Percentiles rank a stretch among this genome's conserved stretches.
Evolutionary conservation across 2,888 invertebrate species (phyloP).

Genomic region (Thera obeliscata): DNA sequence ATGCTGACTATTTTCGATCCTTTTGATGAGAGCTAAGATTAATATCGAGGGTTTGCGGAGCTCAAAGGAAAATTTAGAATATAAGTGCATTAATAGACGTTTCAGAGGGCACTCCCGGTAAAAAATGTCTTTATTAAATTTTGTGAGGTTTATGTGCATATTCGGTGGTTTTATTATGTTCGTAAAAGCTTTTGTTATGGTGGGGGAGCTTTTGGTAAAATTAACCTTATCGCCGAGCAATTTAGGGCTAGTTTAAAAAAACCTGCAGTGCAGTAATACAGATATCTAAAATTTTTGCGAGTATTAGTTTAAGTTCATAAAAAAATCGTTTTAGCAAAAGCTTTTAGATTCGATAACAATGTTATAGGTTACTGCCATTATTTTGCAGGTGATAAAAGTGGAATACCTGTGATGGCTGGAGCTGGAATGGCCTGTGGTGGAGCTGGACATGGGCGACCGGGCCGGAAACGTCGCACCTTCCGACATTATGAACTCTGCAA

Average conservation of each 20-base stretch:
- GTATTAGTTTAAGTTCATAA: constrained; percentile 28
- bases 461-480: constrained; percentile 75
- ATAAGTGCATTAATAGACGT: constrained; percentile 82
- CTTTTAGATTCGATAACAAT: constrained; percentile 27
- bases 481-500: constrained; percentile 77
- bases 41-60: constrained; percentile 73
- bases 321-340: constrained; percentile 28
- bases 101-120: constrained; percentile 72
- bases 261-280: constrained; percentile 2
- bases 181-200: constrained; percentile 68
- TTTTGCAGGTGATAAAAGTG: neutral
- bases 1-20: constrained; percentile 75
- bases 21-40: constrained; percentile 81
- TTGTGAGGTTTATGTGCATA: constrained; percentile 75
- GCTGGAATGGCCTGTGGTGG: constrained; percentile 79
- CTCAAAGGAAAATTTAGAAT: constrained; percentile 82
- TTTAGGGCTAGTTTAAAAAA: constrained; percentile 2
- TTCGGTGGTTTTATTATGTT: constrained; percentile 67
- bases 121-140: constrained; percentile 80
- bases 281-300: constrained; percentile 17
- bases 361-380: constrained; percentile 7
- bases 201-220: constrained; percentile 49
- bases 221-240: constrained; percentile 43
- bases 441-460: constrained; percentile 77
- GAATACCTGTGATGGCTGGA: constrained; percentile 79